These are phyloP conservation scores for Drosophila trapezifrons DNA, from an alignment of 1,140 invertebrate genomes.

Conservation along the genomic window DNA sequence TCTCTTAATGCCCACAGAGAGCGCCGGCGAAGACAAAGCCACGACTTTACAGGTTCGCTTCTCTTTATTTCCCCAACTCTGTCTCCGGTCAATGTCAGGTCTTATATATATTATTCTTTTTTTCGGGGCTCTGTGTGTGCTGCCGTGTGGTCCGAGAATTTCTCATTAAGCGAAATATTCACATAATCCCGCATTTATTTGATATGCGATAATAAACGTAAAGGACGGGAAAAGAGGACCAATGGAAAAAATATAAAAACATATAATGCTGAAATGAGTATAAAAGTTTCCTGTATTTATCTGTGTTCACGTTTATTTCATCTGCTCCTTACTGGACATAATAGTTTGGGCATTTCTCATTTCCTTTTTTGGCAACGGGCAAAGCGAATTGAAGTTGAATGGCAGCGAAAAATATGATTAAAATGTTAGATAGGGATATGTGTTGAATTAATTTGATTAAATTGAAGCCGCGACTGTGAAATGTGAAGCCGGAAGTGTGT, in stretches of 20 bases:
- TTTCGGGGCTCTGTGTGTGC: constrained; percentile 15
- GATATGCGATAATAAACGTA: constrained; percentile 78
- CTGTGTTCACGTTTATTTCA: constrained; percentile 25
- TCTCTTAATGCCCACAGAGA: constrained; percentile 73
- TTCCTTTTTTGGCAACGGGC: constrained; percentile 21
- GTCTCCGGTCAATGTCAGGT: constrained; percentile 42
- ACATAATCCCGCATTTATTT: constrained; percentile 84
- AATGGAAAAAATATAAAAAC: constrained; percentile 12
- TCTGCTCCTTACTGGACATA: constrained; percentile 31
- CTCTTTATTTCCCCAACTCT: constrained; percentile 29
- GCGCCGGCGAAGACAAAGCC: constrained; percentile 68
- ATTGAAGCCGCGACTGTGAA: not conserved
- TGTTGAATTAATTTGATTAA: constrained; percentile 55
- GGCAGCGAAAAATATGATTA: constrained; percentile 49
- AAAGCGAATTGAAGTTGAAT: constrained; percentile 50
- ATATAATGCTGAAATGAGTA: constrained; percentile 41
- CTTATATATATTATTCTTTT: constrained; percentile 14
- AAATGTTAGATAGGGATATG: constrained; percentile 45
- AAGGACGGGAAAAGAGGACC: constrained; percentile 31
- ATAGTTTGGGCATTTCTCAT: constrained; percentile 33
- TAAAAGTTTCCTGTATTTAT: constrained; percentile 39
- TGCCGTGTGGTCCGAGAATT: constrained; percentile 78
- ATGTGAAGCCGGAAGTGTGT: not conserved
- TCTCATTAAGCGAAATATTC: constrained; percentile 83
- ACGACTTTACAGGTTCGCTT: constrained; percentile 60